Evolutionary conservation across 2,797 vertebrate species (phyloP).

Genomic region (Sebastes iracundus): DNA sequence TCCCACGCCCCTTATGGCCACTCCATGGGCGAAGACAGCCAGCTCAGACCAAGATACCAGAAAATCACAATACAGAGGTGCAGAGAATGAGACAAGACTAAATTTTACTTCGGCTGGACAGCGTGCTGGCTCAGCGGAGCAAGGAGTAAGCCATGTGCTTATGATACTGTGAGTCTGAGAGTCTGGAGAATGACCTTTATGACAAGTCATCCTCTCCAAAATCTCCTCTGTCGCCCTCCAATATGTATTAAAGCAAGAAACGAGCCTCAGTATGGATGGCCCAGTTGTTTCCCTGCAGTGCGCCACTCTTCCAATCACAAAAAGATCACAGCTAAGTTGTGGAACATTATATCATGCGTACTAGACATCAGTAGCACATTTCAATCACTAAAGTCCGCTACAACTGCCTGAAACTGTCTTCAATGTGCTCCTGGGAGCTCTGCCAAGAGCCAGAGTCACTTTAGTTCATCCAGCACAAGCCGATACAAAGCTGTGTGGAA

Average conservation of each 20-base stretch:
- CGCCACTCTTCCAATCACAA: constrained; percentile 19
- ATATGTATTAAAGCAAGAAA: constrained; percentile 22
- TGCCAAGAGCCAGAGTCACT: constrained; percentile 70
- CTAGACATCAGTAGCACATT: constrained; percentile 44
- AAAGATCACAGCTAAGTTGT: constrained; percentile 36
- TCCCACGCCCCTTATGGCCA: constrained; percentile 64
- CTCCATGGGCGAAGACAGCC: constrained; percentile 65
- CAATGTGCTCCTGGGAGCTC: constrained; percentile 56
- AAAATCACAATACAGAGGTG: constrained; percentile 51
- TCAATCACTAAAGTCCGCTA: constrained; percentile 36
- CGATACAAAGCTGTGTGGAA: constrained; percentile 66
- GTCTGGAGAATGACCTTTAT: constrained; percentile 62
- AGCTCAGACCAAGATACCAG: constrained; percentile 42
- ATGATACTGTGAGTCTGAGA: constrained; percentile 40
- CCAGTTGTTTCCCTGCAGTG: constrained; percentile 25
- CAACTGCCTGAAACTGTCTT: constrained; percentile 59
- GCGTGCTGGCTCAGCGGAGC: constrained; percentile 59
- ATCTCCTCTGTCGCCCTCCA: constrained; percentile 8
- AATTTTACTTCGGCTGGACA: constrained; percentile 33
- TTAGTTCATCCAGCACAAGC: constrained; percentile 66
- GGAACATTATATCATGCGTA: constrained; percentile 49
- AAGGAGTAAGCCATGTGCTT: constrained; percentile 39
- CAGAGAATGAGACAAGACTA: constrained; percentile 37
- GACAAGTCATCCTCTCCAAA: constrained; percentile 49
- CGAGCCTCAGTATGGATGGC: not conserved